A percentile compares a stretch with the other conserved stretches of the same genome.
phyloP scores from a whole-genome alignment of 1,140 invertebrate genomes.

The Platyscapa corneri region DNA sequence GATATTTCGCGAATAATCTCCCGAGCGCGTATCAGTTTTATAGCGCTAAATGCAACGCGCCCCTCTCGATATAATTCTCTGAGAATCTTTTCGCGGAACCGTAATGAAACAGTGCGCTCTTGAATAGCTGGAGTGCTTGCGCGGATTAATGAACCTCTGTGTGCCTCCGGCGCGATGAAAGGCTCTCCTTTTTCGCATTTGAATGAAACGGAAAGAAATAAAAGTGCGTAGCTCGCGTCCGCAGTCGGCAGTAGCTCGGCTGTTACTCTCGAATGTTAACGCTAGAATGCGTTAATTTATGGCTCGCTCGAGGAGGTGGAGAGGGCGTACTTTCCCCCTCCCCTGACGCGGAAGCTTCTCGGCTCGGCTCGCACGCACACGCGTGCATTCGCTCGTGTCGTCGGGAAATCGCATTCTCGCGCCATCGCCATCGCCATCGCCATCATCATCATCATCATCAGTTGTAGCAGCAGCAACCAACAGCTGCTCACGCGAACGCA shows the following conservation, averaged over 20 bases:
- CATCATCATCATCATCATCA: too few species aligned
- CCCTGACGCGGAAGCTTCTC: neutral
- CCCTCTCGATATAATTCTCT: neutral
- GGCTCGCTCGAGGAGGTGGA: neutral
- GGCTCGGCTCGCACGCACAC: neutral
- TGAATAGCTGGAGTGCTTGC: neutral
- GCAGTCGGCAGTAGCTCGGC: neutral
- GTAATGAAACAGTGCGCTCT: neutral
- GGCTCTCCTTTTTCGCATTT: neutral
- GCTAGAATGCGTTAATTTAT: conserved; percentile 22
- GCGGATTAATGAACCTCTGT: neutral
- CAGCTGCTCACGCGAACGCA: neutral
- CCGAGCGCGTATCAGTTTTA: too few species aligned
- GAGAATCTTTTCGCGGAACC: neutral
- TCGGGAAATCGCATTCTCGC: conserved; percentile 13
- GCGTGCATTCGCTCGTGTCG: neutral
- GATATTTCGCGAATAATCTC: too few species aligned
- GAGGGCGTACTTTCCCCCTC: neutral
- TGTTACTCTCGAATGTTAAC: conserved; percentile 7
- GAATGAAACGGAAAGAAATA: neutral
- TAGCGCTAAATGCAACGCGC: neutral
- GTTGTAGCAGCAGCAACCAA: neutral
- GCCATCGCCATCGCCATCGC: neutral
- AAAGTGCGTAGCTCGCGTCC: neutral
- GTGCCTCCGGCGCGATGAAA: neutral